A percentile compares a stretch with the other conserved stretches of the same genome.
phyloP scores from a whole-genome alignment of 2,113 vertebrate species.

The Aleadryas rufinucha region DNA sequence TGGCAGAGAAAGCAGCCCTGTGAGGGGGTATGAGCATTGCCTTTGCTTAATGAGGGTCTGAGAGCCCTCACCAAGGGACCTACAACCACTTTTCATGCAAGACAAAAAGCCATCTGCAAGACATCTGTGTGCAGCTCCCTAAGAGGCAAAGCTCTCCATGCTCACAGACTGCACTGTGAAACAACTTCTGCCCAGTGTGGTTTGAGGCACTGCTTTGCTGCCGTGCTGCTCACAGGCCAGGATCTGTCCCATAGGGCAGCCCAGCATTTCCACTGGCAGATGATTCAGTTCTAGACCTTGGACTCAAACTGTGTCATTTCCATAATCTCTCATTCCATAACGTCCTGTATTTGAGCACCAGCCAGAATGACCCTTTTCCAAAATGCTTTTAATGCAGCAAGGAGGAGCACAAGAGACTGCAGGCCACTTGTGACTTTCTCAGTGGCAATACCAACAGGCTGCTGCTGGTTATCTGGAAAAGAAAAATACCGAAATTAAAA shows the following conservation, averaged over 20 bases:
- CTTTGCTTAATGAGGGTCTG: not conserved
- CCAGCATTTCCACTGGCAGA: not conserved
- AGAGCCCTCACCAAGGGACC: not conserved
- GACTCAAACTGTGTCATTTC: not conserved
- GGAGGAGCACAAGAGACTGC: not conserved
- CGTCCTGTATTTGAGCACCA: not conserved
- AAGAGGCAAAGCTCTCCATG: not conserved
- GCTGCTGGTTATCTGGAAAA: not conserved
- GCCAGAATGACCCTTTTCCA: not conserved
- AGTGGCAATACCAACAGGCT: not conserved
- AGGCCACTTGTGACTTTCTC: not conserved
- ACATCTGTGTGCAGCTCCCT: not conserved
- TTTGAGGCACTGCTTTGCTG: not conserved
- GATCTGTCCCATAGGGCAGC: not conserved
- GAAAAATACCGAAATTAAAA: not conserved
- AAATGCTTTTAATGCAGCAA: not conserved
- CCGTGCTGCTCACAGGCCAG: not conserved
- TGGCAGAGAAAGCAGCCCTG: not conserved
- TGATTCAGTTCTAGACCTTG: not conserved
- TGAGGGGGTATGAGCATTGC: rapidly evolving
- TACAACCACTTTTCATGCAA: not conserved
- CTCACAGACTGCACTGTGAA: rapidly evolving
- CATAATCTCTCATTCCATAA: not conserved
- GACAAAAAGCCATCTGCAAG: not conserved
- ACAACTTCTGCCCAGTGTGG: rapidly evolving